A percentile compares a stretch with the other conserved stretches of the same genome.
These are phyloP conservation scores for Polylopha cassiicola DNA, from an alignment of 2,888 invertebrate genomes.

Conservation along the genomic window DNA sequence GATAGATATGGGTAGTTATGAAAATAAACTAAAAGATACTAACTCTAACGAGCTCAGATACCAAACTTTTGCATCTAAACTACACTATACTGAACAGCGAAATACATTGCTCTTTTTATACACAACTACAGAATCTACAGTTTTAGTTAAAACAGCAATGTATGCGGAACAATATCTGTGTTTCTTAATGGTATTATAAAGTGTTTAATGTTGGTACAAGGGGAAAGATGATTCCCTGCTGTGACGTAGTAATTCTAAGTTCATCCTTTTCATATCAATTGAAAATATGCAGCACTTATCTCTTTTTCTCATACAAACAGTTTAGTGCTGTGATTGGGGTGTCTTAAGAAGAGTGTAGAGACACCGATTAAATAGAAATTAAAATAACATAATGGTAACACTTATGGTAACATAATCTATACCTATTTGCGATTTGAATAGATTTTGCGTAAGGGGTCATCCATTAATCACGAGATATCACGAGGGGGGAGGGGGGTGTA, in stretches of 20 bases:
- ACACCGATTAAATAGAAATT: slow-evolving; percentile 1
- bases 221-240: slow-evolving; percentile 63
- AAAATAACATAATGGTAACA: slow-evolving; percentile 7
- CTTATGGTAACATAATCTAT: no score
- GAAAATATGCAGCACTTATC: slow-evolving; percentile 62
- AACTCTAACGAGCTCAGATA: slow-evolving; percentile 61
- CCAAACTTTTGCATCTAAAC: slow-evolving; percentile 28
- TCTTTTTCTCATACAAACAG: slow-evolving; percentile 67
- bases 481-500: no score
- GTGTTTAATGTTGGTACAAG: slow-evolving; percentile 42
- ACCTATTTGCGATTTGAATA: no score
- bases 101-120: slow-evolving; percentile 35
- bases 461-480: no score
- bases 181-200: slow-evolving; percentile 24
- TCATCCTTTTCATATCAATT: slow-evolving; percentile 67
- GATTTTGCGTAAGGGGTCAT: no score
- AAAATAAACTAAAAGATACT: slow-evolving; percentile 71
- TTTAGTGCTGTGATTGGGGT: slow-evolving; percentile 64
- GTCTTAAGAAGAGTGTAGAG: slow-evolving; percentile 37
- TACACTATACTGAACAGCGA: background rate
- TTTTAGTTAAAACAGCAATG: slow-evolving; percentile 32
- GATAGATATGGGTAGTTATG: slow-evolving; percentile 75
- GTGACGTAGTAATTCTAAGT: slow-evolving; percentile 72
- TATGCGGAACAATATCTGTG: slow-evolving; percentile 5
- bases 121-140: background rate